Percentiles rank a stretch among this genome's conserved stretches.
Evolutionary conservation across 2,113 vertebrate genomes (phyloP).

Genomic region (Sciurus niger): DNA sequence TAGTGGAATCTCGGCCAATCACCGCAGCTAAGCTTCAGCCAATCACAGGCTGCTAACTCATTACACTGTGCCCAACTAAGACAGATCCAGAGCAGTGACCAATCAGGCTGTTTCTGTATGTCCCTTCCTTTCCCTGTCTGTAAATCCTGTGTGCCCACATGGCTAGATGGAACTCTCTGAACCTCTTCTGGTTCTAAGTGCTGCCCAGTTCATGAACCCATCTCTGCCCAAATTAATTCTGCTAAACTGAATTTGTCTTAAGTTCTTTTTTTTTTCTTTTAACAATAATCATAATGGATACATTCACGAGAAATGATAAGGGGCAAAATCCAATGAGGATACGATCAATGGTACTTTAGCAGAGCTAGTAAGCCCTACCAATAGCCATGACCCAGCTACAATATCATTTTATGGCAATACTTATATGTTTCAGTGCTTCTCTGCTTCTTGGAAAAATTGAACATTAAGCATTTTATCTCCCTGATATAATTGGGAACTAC

Average conservation of each 20-base stretch:
- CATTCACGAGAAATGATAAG: background rate
- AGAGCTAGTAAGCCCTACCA: background rate
- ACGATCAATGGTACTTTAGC: background rate
- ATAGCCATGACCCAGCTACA: background rate
- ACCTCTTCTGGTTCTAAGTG: background rate
- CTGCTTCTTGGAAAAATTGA: background rate
- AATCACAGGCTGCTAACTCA: background rate
- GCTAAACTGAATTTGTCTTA: background rate
- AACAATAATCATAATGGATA: background rate
- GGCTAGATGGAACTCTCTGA: background rate
- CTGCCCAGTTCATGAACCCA: background rate
- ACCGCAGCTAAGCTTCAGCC: background rate
- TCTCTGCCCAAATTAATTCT: background rate
- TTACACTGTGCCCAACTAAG: background rate
- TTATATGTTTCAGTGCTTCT: background rate
- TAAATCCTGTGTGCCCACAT: background rate
- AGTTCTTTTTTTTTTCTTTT: background rate
- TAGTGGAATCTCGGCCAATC: background rate
- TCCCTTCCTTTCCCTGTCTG: background rate
- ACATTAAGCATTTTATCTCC: background rate
- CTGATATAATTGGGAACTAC: background rate
- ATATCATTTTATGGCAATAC: background rate
- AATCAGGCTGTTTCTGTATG: background rate
- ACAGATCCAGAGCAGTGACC: background rate
- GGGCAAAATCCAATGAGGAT: background rate